Evolutionary conservation across 2,888 invertebrate genomes (phyloP), one percentile per base, ranked within the genome.

Genomic region (Cephus rjabovi): DNA sequence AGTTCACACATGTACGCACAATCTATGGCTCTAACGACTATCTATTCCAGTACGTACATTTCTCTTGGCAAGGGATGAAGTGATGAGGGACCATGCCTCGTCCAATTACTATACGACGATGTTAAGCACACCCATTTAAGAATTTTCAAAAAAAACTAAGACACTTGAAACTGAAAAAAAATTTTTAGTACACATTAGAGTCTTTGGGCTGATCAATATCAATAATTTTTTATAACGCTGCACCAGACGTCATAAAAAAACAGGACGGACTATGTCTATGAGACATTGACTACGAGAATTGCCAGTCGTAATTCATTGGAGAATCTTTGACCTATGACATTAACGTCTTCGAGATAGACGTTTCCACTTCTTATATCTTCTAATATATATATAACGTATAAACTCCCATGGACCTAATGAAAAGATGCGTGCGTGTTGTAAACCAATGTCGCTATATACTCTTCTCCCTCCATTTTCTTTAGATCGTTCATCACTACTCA

Each of bases 321-420:
- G 79, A 81, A 85, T 80, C 81, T 83, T 82, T 84, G 83, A 80
- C 77, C 83, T 83, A 78, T 83, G 84, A 81, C 81, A 82, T 74
- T 71, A 34, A 34, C n/a, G 12, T 56, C 30, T 40, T 23, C 11
- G 68, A 31, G 35, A 74, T 79, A 69, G 70, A 74, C 73, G 23
- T 9, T 56, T 56, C 23, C 23, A 56, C 23, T 56, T 56, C 23
- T 56, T 56, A 9, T 23, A 56, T 56, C 56, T 23, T 23, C 56
- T 9, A 2, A 2, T 56, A 56, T 56, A 56, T 56, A 23, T 23
- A 56, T 23, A 15, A 56, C 23, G 23, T 56, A 56, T 40, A 40
- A 37, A 15, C 15, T 15, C 40, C 15, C 15, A 40, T 56, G 6
- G 9, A 23, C 56, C 56, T 56, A 15, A 56, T 56, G 9, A 15